Conservation (phyloP, 2,113 vertebrate species). For the Capreolus pygargus region DNA sequence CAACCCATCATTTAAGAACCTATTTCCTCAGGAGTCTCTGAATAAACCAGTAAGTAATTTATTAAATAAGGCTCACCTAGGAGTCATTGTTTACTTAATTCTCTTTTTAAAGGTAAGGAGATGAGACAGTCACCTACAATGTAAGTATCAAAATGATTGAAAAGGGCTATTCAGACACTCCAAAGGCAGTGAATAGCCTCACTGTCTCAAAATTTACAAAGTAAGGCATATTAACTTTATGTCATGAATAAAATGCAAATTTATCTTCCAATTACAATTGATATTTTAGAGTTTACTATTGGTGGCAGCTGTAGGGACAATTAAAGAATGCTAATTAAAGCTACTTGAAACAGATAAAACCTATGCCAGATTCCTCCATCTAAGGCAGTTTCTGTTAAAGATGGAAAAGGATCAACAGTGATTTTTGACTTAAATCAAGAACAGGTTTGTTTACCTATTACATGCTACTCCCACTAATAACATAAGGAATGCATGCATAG, state of each 20-base stretch:
- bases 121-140: not conserved
- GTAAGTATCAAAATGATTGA: not conserved
- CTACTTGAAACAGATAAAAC: constrained; percentile 23
- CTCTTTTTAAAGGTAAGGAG: constrained; percentile 42
- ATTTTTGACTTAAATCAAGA: constrained; percentile 69
- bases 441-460: constrained; percentile 77
- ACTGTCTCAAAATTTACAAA: constrained; percentile 50
- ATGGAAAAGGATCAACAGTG: constrained; percentile 47
- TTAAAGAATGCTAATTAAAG: constrained; percentile 62
- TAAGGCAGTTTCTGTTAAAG: constrained; percentile 21
- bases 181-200: not conserved
- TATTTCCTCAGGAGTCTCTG: not conserved
- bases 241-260: constrained; percentile 32
- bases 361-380: not conserved
- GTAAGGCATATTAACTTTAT: not conserved
- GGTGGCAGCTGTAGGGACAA: constrained; percentile 37
- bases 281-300: constrained; percentile 51
- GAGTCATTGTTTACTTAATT: constrained; percentile 49
- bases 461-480: constrained; percentile 72
- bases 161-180: constrained; percentile 26
- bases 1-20: not conserved
- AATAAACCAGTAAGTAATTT: constrained; percentile 27
- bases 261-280: constrained; percentile 27
- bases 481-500: constrained; percentile 70
- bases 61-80: constrained; percentile 59